A percentile compares a stretch with the other conserved stretches of the same genome.
These are phyloP conservation scores for Tanypteryx hageni DNA, from an alignment of 2,888 invertebrate genomes.

Conservation along the genomic window DNA sequence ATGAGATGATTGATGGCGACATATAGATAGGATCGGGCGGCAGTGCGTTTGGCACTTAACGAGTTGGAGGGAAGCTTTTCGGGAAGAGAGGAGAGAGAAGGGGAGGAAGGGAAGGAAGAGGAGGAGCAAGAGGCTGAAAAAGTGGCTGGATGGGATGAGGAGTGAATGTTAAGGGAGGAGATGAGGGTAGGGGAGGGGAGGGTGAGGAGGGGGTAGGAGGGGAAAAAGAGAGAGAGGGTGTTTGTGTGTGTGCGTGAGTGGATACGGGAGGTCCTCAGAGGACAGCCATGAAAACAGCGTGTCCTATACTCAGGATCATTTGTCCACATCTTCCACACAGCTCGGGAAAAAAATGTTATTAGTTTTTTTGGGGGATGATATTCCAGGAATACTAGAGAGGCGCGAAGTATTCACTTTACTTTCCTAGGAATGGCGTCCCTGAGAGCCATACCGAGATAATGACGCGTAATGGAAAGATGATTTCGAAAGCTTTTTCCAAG, in stretches of 20 bases:
- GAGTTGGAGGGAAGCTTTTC: slow-evolving; percentile 5
- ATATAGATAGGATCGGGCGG: slow-evolving; percentile 63
- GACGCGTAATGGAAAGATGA: not conserved
- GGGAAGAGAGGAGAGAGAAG: not conserved
- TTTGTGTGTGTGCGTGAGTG: slow-evolving; percentile 19
- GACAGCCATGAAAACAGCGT: slow-evolving; percentile 48
- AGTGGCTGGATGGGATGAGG: not conserved
- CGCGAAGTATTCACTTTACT: not conserved
- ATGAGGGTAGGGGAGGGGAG: not conserved
- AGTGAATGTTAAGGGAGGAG: not conserved
- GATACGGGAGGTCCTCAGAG: slow-evolving; percentile 26
- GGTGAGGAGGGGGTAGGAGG: not conserved
- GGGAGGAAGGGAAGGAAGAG: not conserved
- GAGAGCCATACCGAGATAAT: not conserved
- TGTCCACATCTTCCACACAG: not conserved
- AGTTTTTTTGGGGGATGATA: not conserved
- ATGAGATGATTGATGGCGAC: slow-evolving; percentile 64
- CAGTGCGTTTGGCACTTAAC: slow-evolving; percentile 64
- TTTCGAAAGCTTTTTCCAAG: not conserved
- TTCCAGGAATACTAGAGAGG: not conserved
- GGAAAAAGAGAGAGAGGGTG: not conserved
- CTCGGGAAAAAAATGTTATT: not conserved
- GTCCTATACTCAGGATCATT: slow-evolving; percentile 39
- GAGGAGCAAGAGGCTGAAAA: not conserved
- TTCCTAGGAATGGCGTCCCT: not conserved